Base-by-base conservation (phyloP, 2,797 vertebrate genomes). In the Furcifer pardalis region DNA sequence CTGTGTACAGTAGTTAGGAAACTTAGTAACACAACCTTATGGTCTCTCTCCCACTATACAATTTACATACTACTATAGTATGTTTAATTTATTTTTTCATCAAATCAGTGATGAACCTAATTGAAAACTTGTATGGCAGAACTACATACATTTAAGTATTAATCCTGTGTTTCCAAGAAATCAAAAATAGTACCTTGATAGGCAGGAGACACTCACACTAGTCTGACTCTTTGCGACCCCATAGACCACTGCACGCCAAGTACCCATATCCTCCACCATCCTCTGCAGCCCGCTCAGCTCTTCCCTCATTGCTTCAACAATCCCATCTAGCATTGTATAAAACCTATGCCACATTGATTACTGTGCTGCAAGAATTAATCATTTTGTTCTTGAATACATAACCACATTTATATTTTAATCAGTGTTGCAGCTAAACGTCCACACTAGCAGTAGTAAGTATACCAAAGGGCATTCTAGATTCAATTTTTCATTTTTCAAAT, bases 401-500 rank as follows among this genome's bases (percentile, higher is more conserved):
- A 94, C 93, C 94, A 93, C 93, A 96, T 96, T 96, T 96, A 93
- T 95, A 95, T 96, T 90, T 91, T 94, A 95, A 95, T 96, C 88
- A 88, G 75, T 87, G 89, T 91, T 84, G 84, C 76, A 81, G 90
- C 89, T 23, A 88, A 86, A 86, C 89, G 82, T 87, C n/a, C 66
- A 44, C 15, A 15, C 66, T 21, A 82, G 73, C 65, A n/a, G 82
- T 91, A 19, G 77, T 90, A 30, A 9, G 82, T 90, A 52, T 32
- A 0, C 12, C 81, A 21, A 32, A 63, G 0, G 30, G 81, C 37
- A 40, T 21, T 86, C 8, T 68, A 82, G 1, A 46, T 77, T 68
- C 79, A 74, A 74, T 2, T 8, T 7, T 40, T 73, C 21, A 5
- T 9, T 12, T 74, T 5, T 71, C 1, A 82, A 82, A 85, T 87